Conservation (phyloP, 2,113 vertebrate genomes). For the Lucifuga dentata region DNA sequence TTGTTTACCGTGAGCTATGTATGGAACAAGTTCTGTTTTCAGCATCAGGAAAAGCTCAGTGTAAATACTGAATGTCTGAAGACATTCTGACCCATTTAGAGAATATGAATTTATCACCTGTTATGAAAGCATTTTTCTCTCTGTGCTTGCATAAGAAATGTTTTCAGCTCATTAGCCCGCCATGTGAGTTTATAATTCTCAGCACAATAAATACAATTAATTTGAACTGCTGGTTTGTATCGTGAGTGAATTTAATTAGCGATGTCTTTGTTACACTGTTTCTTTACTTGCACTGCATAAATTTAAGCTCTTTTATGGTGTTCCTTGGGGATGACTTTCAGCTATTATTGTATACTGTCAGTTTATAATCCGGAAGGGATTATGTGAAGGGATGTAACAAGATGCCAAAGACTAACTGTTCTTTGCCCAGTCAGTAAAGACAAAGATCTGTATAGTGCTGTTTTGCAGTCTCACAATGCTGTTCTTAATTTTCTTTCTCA, state of each 20-base stretch:
- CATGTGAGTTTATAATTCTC: slow-evolving; percentile 43
- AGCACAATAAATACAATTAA: slow-evolving; percentile 57
- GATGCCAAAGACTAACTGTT: slow-evolving; percentile 42
- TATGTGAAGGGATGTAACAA: slow-evolving; percentile 30
- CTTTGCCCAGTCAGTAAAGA: not conserved
- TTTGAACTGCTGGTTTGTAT: slow-evolving; percentile 64
- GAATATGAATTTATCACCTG: slow-evolving; percentile 43
- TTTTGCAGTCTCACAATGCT: not conserved
- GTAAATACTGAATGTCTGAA: slow-evolving; percentile 17
- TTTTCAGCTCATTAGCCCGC: slow-evolving; percentile 59
- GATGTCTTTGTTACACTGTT: slow-evolving; percentile 43
- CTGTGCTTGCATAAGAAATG: slow-evolving; percentile 40
- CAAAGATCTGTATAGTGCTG: slow-evolving; percentile 15
- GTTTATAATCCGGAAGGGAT: slow-evolving; percentile 44
- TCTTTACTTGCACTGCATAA: slow-evolving; percentile 31
- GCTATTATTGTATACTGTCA: slow-evolving; percentile 38
- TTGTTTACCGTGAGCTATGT: slow-evolving; percentile 25
- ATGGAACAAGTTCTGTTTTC: slow-evolving; percentile 32
- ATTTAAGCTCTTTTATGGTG: slow-evolving; percentile 59
- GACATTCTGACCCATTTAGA: slow-evolving; percentile 52
- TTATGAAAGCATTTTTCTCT: slow-evolving; percentile 22
- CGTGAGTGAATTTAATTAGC: slow-evolving; percentile 70
- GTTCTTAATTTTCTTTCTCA: not conserved
- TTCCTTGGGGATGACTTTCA: slow-evolving; percentile 37
- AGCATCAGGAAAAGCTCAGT: slow-evolving; percentile 6